Base-by-base conservation (phyloP, 2,888 invertebrate species). In the Ametastegia equiseti region DNA sequence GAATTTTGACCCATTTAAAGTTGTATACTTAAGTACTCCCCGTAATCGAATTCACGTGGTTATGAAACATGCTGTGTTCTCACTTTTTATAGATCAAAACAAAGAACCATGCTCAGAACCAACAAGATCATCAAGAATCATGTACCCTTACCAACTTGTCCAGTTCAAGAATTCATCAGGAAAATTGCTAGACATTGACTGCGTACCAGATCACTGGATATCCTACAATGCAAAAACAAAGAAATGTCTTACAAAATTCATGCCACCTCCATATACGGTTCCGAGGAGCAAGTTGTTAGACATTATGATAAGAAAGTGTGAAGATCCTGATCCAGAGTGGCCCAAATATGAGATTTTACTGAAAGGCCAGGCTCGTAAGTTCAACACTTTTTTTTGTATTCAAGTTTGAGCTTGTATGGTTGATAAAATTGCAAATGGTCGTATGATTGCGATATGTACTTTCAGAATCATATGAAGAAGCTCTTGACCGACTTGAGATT, bases 281-380 rank as follows among this genome's bases (percentile, higher is more conserved):
- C 1, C 2, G n/a, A 67, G 39, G 19, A 67, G 65, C 36, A 2
- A 3, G 13, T 36, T 36, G 39, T 36, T 67, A 36, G 39, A 67
- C 19, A 1, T 6, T 4, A 67, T 36, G 65, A 36, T n/a, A 15
- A n/a, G 19, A 67, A 7, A 67, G 65, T 13, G 65, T 5, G n/a
- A 9, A 67, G 39, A 67, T 27, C 15, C 65, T 67, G 65, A 67
- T 67, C 65, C 65, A 7, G 39, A 36, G 11, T 67, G 65, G 65
- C 65, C 65, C 11, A 36, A 15, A 36, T 67, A 67, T 36, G 65
- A 67, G 39, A 15, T 67, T 2, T 19, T 11, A 19, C 65, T 67
- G n/a, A 11, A n/a, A 67, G 65, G 65, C 33, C 65, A 67, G 39
- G 65, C 65, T 67, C 4, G 65, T 67, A 15, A 67, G 65, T 67